These are phyloP conservation scores for Gonocerus acuteangulatus DNA, from an alignment of 2,888 invertebrate species.

Conservation along the genomic window DNA sequence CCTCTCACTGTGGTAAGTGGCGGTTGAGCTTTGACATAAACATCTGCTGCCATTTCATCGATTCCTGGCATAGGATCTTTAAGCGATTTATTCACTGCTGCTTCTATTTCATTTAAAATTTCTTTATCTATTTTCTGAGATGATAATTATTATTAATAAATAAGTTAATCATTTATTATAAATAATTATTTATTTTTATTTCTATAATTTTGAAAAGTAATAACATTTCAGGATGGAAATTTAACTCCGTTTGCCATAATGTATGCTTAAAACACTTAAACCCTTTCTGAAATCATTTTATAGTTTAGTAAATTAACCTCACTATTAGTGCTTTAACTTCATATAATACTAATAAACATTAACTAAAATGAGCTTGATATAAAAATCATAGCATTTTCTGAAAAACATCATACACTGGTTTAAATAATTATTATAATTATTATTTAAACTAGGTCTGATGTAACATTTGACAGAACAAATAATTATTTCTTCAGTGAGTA, in stretches of 20 bases:
- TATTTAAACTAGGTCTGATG: no score
- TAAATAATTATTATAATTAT: no score
- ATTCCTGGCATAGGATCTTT: constrained; percentile 67
- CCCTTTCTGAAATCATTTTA: no score
- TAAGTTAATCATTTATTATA: background rate
- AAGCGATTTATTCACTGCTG: constrained; percentile 67
- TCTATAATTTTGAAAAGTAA: background rate
- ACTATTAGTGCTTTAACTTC: no score
- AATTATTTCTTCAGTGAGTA: no score
- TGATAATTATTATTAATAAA: background rate
- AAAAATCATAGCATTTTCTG: no score
- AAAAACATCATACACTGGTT: no score
- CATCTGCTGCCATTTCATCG: constrained; percentile 69
- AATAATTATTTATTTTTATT: background rate
- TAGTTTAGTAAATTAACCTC: no score
- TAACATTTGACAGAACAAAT: no score
- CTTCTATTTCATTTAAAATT: constrained; percentile 77
- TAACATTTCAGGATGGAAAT: background rate
- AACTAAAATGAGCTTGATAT: no score
- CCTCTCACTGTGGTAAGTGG: background rate
- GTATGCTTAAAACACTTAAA: no score
- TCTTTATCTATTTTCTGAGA: constrained; percentile 60
- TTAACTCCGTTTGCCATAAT: background rate
- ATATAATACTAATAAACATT: no score
- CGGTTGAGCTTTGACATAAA: constrained; percentile 48